phyloP scores from a whole-genome alignment of 2,888 invertebrate genomes.

The Anoplius nigerrimus region DNA sequence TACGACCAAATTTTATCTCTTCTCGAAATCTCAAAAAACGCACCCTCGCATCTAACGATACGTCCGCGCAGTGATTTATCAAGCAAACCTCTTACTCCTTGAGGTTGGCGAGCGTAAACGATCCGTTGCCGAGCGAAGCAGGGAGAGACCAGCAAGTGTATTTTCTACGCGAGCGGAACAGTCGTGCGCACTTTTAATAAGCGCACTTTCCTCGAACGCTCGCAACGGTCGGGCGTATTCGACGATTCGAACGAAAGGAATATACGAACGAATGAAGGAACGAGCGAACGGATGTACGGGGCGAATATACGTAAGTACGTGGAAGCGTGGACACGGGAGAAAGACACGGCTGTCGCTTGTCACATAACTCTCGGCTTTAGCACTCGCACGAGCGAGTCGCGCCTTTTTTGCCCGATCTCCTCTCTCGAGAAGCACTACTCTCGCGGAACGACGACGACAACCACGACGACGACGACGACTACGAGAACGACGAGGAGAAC shows the following conservation, averaged over 20 bases:
- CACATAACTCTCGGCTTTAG: constrained; percentile 50
- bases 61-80: constrained; percentile 9
- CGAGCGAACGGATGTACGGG: too few relatives aligned
- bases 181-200: too few relatives aligned
- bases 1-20: not conserved
- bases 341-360: constrained; percentile 49
- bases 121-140: too few relatives aligned
- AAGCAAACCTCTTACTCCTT: too few relatives aligned
- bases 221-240: too few relatives aligned
- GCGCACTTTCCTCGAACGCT: too few relatives aligned
- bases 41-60: not conserved
- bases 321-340: constrained; percentile 41
- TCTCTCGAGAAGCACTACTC: not conserved
- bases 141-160: too few relatives aligned
- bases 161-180: too few relatives aligned
- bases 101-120: too few relatives aligned
- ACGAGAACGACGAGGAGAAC: too few relatives aligned
- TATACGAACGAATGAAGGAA: not conserved
- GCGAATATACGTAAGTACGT: constrained; percentile 2
- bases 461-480: too few relatives aligned
- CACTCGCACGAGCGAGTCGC: constrained; percentile 32
- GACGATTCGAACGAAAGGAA: not conserved
- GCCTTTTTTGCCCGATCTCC: constrained; percentile 5
- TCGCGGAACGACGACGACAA: too few relatives aligned
- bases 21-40: not conserved